Evolutionary conservation across 53 echinoderm and acorn worm genomes (phyloP).

Genomic region (Patiria pectinifera): DNA sequence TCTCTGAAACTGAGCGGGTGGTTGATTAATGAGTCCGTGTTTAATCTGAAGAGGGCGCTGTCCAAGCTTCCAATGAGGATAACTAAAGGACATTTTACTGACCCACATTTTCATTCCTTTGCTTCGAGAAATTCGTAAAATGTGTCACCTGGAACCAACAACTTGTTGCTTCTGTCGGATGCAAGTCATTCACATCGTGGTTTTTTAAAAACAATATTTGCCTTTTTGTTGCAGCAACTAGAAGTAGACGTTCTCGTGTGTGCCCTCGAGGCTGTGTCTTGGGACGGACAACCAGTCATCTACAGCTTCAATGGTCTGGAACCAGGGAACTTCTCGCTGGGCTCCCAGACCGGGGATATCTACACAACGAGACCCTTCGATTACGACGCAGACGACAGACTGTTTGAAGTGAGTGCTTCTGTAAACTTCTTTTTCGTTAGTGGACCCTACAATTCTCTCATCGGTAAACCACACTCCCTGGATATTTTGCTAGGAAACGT

Average conservation of each 20-base stretch:
- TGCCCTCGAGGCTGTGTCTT: background rate
- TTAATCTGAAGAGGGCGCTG: too few species aligned
- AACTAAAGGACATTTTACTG: too few species aligned
- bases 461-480: too few species aligned
- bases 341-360: constrained; percentile 38
- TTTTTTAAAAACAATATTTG: background rate
- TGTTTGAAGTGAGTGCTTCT: constrained; percentile 41
- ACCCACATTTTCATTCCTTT: too few species aligned
- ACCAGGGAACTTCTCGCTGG: constrained; percentile 51
- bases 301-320: constrained; percentile 39
- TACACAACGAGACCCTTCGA: constrained; percentile 37
- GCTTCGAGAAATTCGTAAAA: too few species aligned
- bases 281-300: constrained; percentile 19
- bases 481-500: too few species aligned
- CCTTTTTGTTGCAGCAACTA: constrained; percentile 3
- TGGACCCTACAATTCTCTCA: background rate
- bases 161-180: too few species aligned
- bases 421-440: background rate
- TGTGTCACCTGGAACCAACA: too few species aligned
- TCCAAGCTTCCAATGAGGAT: too few species aligned
- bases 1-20: too few species aligned
- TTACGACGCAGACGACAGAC: constrained; percentile 49
- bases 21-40: too few species aligned
- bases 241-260: constrained; percentile 19
- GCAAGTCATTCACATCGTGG: background rate